phyloP scores from a whole-genome alignment of 2,888 invertebrate genomes.

The Catocala sponsa region DNA sequence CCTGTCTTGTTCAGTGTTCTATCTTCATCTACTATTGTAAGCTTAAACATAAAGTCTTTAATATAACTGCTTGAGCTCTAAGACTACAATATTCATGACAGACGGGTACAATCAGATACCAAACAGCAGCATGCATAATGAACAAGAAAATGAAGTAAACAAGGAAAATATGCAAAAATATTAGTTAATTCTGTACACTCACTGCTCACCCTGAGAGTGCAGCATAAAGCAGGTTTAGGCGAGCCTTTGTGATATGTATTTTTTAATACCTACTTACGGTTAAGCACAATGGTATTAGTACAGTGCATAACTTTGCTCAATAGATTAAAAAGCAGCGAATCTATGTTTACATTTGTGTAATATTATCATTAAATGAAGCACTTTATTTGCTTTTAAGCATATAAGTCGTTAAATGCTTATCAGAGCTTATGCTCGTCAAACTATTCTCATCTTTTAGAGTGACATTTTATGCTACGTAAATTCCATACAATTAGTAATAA shows the following conservation, averaged over 20 bases:
- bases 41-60: neutral
- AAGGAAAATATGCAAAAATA: conserved; percentile 14
- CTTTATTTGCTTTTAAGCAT: neutral
- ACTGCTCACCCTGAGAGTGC: conserved; percentile 7
- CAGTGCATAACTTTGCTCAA: conserved; percentile 14
- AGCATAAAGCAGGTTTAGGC: conserved; percentile 15
- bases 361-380: neutral
- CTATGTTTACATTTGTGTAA: neutral
- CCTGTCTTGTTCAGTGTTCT: neutral
- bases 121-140: conserved; percentile 6
- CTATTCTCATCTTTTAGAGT: too few relatives aligned
- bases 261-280: conserved; percentile 10
- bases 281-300: conserved; percentile 12
- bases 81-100: neutral
- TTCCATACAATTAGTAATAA: too few relatives aligned
- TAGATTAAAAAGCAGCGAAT: conserved; percentile 6
- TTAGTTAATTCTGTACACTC: conserved; percentile 5
- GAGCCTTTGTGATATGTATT: conserved; percentile 8
- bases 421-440: too few relatives aligned
- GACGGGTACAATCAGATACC: conserved; percentile 1
- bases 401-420: too few relatives aligned
- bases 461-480: too few relatives aligned
- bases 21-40: neutral
- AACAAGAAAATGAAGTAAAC: conserved; percentile 10
- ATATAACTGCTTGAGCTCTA: neutral